These are phyloP conservation scores for Luscinia megarhynchos DNA, from an alignment of 2,797 vertebrate genomes.

Conservation along the genomic window DNA sequence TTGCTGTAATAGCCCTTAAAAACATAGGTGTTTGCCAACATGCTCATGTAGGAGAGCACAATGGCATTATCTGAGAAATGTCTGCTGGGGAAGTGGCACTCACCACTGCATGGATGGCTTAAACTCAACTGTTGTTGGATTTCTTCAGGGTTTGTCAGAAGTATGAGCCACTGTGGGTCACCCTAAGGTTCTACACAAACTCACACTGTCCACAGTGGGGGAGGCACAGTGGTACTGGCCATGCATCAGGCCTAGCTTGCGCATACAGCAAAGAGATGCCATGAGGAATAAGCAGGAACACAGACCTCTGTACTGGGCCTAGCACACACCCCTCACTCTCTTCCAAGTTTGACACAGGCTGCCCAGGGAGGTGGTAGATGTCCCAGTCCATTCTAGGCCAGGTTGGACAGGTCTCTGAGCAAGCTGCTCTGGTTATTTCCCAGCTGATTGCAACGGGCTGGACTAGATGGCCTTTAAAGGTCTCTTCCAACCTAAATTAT, in stretches of 20 bases:
- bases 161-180: not conserved
- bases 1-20: not conserved
- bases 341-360: not conserved
- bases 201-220: accelerated
- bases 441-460: not conserved
- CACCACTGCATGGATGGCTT: not conserved
- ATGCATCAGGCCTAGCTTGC: accelerated
- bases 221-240: not conserved
- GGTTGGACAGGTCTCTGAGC: not conserved
- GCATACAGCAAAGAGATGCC: accelerated
- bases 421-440: not conserved
- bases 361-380: not conserved
- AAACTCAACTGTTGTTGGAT: not conserved
- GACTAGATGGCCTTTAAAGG: not conserved
- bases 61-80: not conserved
- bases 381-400: not conserved
- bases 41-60: not conserved
- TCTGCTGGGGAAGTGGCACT: not conserved
- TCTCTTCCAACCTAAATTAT: not conserved
- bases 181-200: not conserved
- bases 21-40: not conserved
- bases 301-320: accelerated
- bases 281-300: not conserved
- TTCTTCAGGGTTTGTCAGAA: not conserved
- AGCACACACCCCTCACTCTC: not conserved